Conservation (phyloP, 2,888 invertebrate species). For the Rotaria macrura region DNA sequence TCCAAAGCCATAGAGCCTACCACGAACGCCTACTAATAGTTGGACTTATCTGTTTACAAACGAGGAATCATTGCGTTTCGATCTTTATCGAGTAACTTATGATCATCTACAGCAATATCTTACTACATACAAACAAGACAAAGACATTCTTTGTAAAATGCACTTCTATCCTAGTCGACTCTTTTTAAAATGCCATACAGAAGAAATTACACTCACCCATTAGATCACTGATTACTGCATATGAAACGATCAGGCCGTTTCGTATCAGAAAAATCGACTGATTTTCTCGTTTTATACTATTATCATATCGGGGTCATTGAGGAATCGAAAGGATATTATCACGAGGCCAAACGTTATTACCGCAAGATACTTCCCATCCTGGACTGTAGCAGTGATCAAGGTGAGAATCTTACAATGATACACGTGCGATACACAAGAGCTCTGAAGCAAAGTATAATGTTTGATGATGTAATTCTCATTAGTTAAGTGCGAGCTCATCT, state of each 20-base stretch:
- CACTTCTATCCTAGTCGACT: not conserved
- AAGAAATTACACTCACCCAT: not conserved
- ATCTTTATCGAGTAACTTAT: not conserved
- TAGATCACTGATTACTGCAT: not conserved
- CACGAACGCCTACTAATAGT: not conserved
- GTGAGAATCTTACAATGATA: not conserved
- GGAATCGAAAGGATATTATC: not conserved
- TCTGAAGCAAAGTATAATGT: not conserved
- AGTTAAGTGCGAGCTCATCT: not conserved
- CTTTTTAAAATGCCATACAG: not conserved
- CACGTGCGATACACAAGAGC: not conserved
- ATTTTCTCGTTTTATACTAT: not conserved
- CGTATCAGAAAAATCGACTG: not conserved
- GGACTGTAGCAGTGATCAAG: not conserved
- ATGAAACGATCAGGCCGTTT: not conserved
- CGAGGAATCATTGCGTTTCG: not conserved
- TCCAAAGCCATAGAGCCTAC: not conserved
- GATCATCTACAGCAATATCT: not conserved
- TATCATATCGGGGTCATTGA: not conserved
- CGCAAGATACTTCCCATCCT: not conserved
- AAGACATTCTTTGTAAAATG: not conserved
- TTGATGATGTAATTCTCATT: not conserved
- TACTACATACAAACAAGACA: not conserved
- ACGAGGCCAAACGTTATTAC: not conserved
- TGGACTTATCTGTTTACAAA: not conserved